Conservation (phyloP, 1,140 invertebrate species). For the Panagrolaimus sp. region DNA sequence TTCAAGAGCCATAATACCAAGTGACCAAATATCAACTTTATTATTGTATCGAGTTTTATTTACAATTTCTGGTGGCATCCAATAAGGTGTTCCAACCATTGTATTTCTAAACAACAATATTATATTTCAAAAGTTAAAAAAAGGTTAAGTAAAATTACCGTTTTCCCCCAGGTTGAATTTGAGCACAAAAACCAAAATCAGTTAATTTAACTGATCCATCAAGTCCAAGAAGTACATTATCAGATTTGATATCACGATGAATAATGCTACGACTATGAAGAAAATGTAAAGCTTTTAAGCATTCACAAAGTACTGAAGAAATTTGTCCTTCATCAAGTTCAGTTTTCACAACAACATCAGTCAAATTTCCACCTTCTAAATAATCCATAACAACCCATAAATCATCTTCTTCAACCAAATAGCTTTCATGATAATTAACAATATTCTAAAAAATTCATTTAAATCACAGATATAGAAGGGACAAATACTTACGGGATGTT, state of each 20-base stretch:
- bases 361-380: conserved; percentile 63
- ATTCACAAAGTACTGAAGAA: conserved; percentile 52
- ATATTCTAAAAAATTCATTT: conserved; percentile 62
- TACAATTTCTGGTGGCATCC: conserved; percentile 80
- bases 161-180: conserved; percentile 54
- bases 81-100: conserved; percentile 74
- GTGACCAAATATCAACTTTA: conserved; percentile 57
- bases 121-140: background rate
- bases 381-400: conserved; percentile 65
- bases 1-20: conserved; percentile 55
- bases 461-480: conserved; percentile 23
- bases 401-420: conserved; percentile 58
- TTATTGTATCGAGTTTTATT: conserved; percentile 55
- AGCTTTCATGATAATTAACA: conserved; percentile 62
- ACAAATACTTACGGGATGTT: conserved; percentile 37
- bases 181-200: conserved; percentile 54
- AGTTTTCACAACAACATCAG: conserved; percentile 64
- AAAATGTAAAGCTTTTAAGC: conserved; percentile 52
- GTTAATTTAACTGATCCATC: conserved; percentile 57
- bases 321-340: conserved; percentile 62
- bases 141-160: conserved; percentile 7
- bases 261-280: conserved; percentile 56
- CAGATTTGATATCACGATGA: conserved; percentile 56
- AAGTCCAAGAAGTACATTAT: conserved; percentile 56
- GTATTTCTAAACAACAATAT: conserved; percentile 31